phyloP scores from a whole-genome alignment of 2,113 vertebrate genomes.

The Clinocottus analis region DNA sequence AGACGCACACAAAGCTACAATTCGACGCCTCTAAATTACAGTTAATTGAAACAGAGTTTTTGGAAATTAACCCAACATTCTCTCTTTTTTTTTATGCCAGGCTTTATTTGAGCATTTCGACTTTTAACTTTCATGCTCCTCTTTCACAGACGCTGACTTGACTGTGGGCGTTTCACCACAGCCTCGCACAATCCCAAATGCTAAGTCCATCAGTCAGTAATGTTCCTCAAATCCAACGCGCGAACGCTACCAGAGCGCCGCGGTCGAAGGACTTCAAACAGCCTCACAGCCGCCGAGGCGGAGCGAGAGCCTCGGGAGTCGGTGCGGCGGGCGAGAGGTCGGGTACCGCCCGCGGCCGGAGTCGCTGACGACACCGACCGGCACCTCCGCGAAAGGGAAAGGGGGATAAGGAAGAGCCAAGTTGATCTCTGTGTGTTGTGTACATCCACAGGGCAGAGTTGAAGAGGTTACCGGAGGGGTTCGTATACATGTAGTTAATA shows the following conservation, averaged over 20 bases:
- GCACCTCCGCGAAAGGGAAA: constrained; percentile 8
- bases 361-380: not conserved
- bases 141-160: not conserved
- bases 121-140: not conserved
- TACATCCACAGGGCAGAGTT: constrained; percentile 5
- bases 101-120: not conserved
- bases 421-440: constrained; percentile 32
- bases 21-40: too few relatives aligned
- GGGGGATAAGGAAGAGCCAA: constrained; percentile 37
- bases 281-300: constrained; percentile 6
- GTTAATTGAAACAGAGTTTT: too few relatives aligned
- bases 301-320: constrained; percentile 31
- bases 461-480: constrained; percentile 19
- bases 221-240: constrained; percentile 19
- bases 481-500: constrained; percentile 43
- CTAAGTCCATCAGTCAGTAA: not conserved
- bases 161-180: constrained; percentile 9
- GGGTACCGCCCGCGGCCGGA: constrained; percentile 2
- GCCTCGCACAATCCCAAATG: constrained; percentile 4
- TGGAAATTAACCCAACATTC: not conserved
- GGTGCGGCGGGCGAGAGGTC: constrained; percentile 20
- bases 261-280: not conserved
- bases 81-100: not conserved
- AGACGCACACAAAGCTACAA: not conserved
- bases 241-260: constrained; percentile 1